Base-by-base conservation (phyloP, 1,140 invertebrate genomes). In the Rhizoglyphus robini region DNA sequence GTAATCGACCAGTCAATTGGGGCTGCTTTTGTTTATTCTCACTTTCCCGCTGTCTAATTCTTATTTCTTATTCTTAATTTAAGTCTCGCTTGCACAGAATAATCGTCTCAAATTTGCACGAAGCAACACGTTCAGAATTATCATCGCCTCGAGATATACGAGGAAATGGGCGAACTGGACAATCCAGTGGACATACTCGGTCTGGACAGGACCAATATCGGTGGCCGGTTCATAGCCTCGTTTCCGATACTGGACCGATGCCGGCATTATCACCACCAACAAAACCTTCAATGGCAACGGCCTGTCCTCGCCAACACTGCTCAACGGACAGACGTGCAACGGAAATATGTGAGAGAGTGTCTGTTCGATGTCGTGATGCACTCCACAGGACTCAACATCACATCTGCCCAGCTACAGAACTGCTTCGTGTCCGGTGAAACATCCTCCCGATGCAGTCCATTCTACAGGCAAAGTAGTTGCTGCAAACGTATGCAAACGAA, bases 121-220 rank as follows among this genome's bases (percentile, higher is more conserved):
- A 82, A 96, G 13, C 91, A 96, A 75, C 94, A 97, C 74, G 91
- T 88, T 20, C 93, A 97, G 76, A 87, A 87, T 69, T 83, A 86
- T 54, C 93, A 96, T 75, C 92, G 92, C 23, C 85, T 95, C 66
- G 88, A 92, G 74, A 90, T 96, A 69, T 96, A 65, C 47, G 64
- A 58, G 23, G 64, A 67, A 18, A 46, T 67, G n/a, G 59, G 54
- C 34, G 46, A 63, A 30, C 30, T 32, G 8, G 60, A n/a, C n/a
- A n/a, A n/a, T n/a, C n/a, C n/a, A n/a, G n/a, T n/a, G n/a, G n/a
- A 67, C 4, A 5, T 23, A 20, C 11, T 57, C 60, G 15, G n/a
- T 63, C 25, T 54, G 20, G 48, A 36, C 58, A 20, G 2, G 18
- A 41, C 13, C 20, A 20, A 31, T 46, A 36, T 38, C 49, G 13